Conservation (phyloP, 2,113 vertebrate genomes). For the Forbesichthys agassizii region DNA sequence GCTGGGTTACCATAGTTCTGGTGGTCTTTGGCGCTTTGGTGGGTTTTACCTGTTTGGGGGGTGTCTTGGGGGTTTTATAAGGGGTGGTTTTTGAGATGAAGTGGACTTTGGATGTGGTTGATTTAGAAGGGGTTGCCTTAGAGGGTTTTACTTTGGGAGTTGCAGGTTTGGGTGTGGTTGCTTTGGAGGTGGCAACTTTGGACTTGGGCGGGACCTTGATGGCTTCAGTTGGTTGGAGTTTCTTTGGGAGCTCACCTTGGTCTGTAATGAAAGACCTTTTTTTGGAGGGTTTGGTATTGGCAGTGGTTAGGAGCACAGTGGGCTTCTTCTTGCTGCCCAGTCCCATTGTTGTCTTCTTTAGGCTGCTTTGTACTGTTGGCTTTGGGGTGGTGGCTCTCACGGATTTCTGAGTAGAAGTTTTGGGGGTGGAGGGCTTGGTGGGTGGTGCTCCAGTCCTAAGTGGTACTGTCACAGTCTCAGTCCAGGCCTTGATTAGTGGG, state of each 20-base stretch:
- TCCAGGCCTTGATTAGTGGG: conserved; percentile 52
- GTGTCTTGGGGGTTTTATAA: conserved; percentile 48
- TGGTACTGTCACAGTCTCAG: conserved; percentile 60
- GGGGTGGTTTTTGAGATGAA: conserved; percentile 48
- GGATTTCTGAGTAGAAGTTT: conserved; percentile 52
- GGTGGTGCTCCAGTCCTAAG: conserved; percentile 53
- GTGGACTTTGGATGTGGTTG: conserved; percentile 46
- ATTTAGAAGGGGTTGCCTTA: conserved; percentile 54
- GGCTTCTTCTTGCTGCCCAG: conserved; percentile 55
- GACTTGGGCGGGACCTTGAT: conserved; percentile 56
- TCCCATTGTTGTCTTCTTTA: conserved; percentile 42
- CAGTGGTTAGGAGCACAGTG: conserved; percentile 31
- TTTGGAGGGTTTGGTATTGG: conserved; percentile 52
- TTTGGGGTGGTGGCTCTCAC: conserved; percentile 53
- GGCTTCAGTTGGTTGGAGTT: conserved; percentile 50
- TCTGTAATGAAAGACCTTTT: conserved; percentile 43
- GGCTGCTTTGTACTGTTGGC: conserved; percentile 37
- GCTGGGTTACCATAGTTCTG: conserved; percentile 50
- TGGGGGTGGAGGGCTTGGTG: conserved; percentile 48
- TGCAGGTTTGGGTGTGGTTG: conserved; percentile 48
- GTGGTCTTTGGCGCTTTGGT: conserved; percentile 52
- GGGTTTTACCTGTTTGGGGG: conserved; percentile 56
- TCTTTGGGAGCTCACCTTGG: conserved; percentile 51
- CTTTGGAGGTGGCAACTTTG: conserved; percentile 61
- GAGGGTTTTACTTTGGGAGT: conserved; percentile 39